These are phyloP conservation scores for Sabatieria punctata DNA, from an alignment of 2,888 invertebrate species.

Conservation along the genomic window DNA sequence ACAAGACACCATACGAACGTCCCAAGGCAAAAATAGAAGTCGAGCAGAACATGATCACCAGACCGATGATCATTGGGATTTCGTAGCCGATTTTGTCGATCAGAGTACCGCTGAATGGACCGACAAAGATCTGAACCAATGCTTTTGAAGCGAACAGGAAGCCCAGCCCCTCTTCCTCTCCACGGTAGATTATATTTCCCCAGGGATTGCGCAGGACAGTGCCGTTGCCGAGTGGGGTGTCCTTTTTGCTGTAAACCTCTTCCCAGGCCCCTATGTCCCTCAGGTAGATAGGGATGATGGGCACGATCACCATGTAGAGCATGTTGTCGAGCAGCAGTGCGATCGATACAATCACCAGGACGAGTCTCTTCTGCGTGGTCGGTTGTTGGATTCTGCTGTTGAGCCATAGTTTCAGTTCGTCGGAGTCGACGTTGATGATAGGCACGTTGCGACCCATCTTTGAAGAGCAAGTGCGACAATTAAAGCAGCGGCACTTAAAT, in stretches of 20 bases:
- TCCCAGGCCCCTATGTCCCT: slow-evolving; percentile 33
- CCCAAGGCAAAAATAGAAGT: slow-evolving; percentile 78
- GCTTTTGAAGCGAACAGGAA: slow-evolving; percentile 95
- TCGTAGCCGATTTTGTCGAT: slow-evolving; percentile 98
- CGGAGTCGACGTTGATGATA: slow-evolving; percentile 26
- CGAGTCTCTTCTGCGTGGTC: slow-evolving; percentile 62
- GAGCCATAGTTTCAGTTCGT: slow-evolving; percentile 20
- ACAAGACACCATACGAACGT: slow-evolving; percentile 77
- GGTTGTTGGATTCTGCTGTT: slow-evolving; percentile 15
- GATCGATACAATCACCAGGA: slow-evolving; percentile 87
- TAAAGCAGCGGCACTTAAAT: too few species aligned
- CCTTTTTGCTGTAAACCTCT: slow-evolving; percentile 37
- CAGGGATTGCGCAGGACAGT: too few species aligned
- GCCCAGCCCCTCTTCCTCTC: slow-evolving; percentile 88
- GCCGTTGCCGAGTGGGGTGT: too few species aligned
- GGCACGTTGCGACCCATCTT: slow-evolving; percentile 30
- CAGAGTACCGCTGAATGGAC: slow-evolving; percentile 91
- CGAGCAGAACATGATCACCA: slow-evolving; percentile 92
- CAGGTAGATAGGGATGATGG: slow-evolving; percentile 90
- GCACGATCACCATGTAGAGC: slow-evolving; percentile 99
- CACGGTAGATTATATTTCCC: slow-evolving; percentile 64
- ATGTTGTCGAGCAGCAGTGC: slow-evolving; percentile 95
- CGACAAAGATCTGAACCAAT: slow-evolving; percentile 90
- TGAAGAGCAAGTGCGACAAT: too few species aligned
- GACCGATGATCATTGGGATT: slow-evolving; percentile 96